Base-by-base conservation (phyloP, 2,113 vertebrate genomes). In the Pterocles gutturalis region DNA sequence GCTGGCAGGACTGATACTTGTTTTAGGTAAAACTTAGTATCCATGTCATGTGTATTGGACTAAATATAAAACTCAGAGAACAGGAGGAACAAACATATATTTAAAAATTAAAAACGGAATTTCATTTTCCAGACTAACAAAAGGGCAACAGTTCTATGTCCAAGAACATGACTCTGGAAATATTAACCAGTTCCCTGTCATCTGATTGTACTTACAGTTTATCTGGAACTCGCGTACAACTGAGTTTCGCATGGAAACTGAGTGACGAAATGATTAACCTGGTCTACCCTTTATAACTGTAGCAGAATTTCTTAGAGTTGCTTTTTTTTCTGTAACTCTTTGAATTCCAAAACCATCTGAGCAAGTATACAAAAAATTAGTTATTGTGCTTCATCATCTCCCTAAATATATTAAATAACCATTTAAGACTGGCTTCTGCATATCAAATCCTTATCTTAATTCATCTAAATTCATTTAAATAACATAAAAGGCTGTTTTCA, bases 21-120 rank as follows among this genome's bases (percentile, higher is more conserved):
- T 73, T 93, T 96, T 95, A 96, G 73, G 91, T 82, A 96, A 96
- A 38, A 96, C 77, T 93, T 95, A 96, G 83, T 26, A 95, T 93
- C 83, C 69, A 72, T 89, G 89, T 84, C 84, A 91, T 43, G 81
- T 76, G 81, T 57, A 87, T 79, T 69, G 62, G 26, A 79, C 96
- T 94, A 96, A 96, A 96, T 93, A 96, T 94, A 96, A 95, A 91
- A 89, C 65, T 57, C 48, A 81, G 81, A 67, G 33, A 95, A 77
- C 69, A 79, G 18, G 66, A 14, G 25, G 81, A 94, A 85, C 87
- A 95, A 87, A 84, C 69, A 87, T 67, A 87, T 90, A 94, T 95
- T 96, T 95, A 95, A 89, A 95, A 92, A 94, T 77, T 57, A 79
- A 93, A 89, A 89, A 36, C 31, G 53, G 91, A 91, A 96, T 87